Evolutionary conservation across 2,797 vertebrate species (phyloP).

Genomic region (Peromyscus aztecus): DNA sequence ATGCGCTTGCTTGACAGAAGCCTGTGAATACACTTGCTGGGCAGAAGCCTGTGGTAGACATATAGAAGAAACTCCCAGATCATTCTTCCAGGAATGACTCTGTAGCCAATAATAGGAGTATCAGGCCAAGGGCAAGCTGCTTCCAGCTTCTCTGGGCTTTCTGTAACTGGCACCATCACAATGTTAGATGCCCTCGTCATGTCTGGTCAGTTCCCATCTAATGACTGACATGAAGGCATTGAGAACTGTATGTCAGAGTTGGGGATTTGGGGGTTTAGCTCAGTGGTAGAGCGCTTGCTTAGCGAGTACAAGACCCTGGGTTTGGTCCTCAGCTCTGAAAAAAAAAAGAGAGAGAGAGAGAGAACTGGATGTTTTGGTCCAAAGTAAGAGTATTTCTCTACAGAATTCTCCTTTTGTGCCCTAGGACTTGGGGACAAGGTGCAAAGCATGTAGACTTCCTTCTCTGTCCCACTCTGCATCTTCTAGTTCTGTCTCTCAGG

Average conservation of each 20-base stretch:
- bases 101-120: too few relatives aligned
- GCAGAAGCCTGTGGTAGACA: background rate
- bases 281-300: too few relatives aligned
- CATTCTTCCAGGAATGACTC: background rate
- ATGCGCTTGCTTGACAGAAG: background rate
- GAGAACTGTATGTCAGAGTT: background rate
- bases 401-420: background rate
- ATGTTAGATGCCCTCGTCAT: background rate
- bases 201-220: background rate
- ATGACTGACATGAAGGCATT: background rate
- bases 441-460: background rate
- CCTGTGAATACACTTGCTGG: background rate
- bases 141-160: background rate
- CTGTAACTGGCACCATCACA: background rate
- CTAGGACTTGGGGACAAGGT: background rate
- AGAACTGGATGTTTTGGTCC: background rate
- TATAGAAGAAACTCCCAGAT: background rate
- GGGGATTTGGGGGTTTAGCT: too few relatives aligned
- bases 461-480: background rate
- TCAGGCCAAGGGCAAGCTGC: background rate
- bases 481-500: background rate
- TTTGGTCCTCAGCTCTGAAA: too few relatives aligned
- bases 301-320: too few relatives aligned
- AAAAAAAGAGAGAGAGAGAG: too few relatives aligned
- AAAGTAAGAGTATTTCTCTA: background rate